Conservation (phyloP, 2,888 invertebrate species). For the Flexamia atlantica region DNA sequence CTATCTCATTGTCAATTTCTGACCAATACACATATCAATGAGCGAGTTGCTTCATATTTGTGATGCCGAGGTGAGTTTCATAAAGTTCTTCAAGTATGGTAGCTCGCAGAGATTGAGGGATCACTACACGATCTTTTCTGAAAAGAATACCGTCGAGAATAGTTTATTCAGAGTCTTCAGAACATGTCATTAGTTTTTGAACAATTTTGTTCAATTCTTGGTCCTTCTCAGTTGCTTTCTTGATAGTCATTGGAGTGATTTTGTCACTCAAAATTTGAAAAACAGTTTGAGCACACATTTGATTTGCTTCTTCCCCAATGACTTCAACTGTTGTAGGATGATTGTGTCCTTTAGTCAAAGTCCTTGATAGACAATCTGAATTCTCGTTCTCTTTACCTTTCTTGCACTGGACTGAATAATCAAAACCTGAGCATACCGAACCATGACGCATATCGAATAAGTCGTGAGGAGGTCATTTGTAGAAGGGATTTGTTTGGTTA, state of each 20-base stretch:
- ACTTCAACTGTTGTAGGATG: background rate
- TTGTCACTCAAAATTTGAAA: background rate
- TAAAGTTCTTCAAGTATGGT: conserved; percentile 69
- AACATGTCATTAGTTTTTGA: background rate
- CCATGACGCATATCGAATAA: conserved; percentile 61
- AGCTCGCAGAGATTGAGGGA: conserved; percentile 64
- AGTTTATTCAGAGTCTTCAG: background rate
- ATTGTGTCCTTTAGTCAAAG: background rate
- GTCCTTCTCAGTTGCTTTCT: background rate
- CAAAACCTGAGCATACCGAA: background rate
- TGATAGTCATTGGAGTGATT: background rate
- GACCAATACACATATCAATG: conserved; percentile 69
- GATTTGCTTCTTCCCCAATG: background rate
- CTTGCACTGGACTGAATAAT: conserved; percentile 54
- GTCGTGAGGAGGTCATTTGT: conserved; percentile 61
- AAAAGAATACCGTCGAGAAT: background rate
- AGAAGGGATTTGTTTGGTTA: conserved; percentile 54
- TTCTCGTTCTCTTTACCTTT: conserved; percentile 48
- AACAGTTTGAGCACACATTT: background rate
- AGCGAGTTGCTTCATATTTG: conserved; percentile 70
- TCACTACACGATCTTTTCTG: conserved; percentile 61
- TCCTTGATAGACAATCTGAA: conserved; percentile 56
- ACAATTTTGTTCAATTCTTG: background rate
- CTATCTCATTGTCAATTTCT: background rate
- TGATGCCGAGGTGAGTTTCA: conserved; percentile 69